Conservation (phyloP, 2,888 invertebrate species). For the Diaperis boleti region DNA sequence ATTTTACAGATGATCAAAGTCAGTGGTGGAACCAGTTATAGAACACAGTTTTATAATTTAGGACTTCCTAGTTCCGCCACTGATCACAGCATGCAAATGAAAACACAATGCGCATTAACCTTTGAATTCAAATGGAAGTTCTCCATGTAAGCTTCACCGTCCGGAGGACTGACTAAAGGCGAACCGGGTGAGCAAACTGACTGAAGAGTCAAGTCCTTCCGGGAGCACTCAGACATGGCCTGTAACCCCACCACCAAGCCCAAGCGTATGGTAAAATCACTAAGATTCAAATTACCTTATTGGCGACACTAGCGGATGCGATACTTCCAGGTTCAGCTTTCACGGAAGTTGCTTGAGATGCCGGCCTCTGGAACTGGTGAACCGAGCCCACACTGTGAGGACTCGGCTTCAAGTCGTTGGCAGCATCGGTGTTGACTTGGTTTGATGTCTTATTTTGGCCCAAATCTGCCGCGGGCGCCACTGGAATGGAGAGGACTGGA, state of each 20-base stretch:
- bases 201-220: constrained; percentile 68
- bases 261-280: too few species aligned
- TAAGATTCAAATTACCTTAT: constrained; percentile 57
- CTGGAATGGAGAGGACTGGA: constrained; percentile 60
- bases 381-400: constrained; percentile 47
- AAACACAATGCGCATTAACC: constrained; percentile 52
- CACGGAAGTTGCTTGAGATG: constrained; percentile 70
- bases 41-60: too few species aligned
- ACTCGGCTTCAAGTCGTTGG: constrained; percentile 51
- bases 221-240: constrained; percentile 72
- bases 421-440: constrained; percentile 3
- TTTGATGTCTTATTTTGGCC: constrained; percentile 36
- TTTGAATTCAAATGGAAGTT: constrained; percentile 56
- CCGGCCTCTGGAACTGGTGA: constrained; percentile 63
- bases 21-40: too few species aligned
- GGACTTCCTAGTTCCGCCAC: too few species aligned
- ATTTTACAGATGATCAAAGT: constrained; percentile 28
- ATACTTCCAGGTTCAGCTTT: constrained; percentile 71
- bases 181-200: constrained; percentile 67
- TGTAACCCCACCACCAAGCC: constrained; percentile 48
- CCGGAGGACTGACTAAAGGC: constrained; percentile 64
- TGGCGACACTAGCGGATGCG: constrained; percentile 64
- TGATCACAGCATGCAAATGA: constrained; percentile 32
- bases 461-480: constrained; percentile 49
- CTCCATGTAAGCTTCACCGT: constrained; percentile 61